Evolutionary conservation across 2,797 vertebrate species (phyloP).

Genomic region (Chromis chromis): DNA sequence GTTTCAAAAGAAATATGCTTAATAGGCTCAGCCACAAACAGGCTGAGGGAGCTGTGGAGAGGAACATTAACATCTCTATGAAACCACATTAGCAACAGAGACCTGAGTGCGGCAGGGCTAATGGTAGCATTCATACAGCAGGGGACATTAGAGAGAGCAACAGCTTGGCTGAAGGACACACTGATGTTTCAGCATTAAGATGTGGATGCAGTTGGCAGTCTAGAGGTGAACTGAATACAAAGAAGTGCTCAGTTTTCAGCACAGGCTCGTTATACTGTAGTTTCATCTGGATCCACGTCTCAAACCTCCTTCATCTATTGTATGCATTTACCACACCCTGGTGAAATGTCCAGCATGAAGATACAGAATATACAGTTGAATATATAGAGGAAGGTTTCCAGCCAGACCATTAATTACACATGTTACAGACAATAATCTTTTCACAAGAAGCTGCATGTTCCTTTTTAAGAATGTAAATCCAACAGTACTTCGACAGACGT

Average conservation of each 20-base stretch:
- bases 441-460: neutral
- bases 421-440: neutral
- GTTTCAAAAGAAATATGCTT: conserved; percentile 11
- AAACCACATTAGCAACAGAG: conserved; percentile 41
- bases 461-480: neutral
- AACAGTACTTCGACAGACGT: neutral
- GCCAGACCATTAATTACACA: neutral
- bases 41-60: conserved; percentile 8
- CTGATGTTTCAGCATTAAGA: conserved; percentile 40
- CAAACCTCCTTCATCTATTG: conserved; percentile 6
- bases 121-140: conserved; percentile 52
- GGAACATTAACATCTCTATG: conserved; percentile 29
- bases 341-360: neutral
- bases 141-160: conserved; percentile 37
- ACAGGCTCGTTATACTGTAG: conserved; percentile 23
- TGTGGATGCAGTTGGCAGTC: conserved; percentile 30
- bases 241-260: conserved; percentile 50
- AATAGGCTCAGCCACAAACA: conserved; percentile 19
- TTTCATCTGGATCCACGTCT: conserved; percentile 18
- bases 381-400: neutral
- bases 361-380: neutral
- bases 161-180: conserved; percentile 58
- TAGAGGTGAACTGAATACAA: conserved; percentile 59
- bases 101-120: conserved; percentile 19
- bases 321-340: conserved; percentile 9